These are phyloP conservation scores for Tenebrosternarchus preto DNA, from an alignment of 2,113 vertebrate genomes.

Conservation along the genomic window DNA sequence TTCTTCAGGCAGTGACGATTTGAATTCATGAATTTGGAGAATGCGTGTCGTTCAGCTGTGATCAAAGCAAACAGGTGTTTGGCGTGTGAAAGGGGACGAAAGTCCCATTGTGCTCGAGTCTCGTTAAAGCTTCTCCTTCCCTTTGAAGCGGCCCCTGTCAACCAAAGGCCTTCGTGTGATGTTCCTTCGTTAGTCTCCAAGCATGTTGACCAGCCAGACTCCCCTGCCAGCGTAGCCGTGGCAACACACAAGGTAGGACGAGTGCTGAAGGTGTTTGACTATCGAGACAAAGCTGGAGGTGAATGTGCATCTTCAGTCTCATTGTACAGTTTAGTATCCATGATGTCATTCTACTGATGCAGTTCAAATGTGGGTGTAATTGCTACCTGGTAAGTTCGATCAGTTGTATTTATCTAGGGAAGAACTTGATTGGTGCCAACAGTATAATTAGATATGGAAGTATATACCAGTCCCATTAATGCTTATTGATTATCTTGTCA, in stretches of 20 bases:
- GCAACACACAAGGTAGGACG: slow-evolving; percentile 56
- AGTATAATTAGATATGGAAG: no score
- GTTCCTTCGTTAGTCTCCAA: slow-evolving; percentile 62
- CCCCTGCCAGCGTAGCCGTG: slow-evolving; percentile 63
- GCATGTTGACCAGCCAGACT: slow-evolving; percentile 57
- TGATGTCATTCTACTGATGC: background rate
- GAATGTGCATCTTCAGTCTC: background rate
- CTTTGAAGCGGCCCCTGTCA: slow-evolving; percentile 65
- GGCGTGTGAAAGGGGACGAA: slow-evolving; percentile 29
- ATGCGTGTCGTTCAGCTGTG: background rate
- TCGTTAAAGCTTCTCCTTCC: slow-evolving; percentile 23
- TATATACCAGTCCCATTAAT: no score
- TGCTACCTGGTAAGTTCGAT: no score
- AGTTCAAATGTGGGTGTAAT: background rate
- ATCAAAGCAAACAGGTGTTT: slow-evolving; percentile 40
- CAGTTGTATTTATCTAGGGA: no score
- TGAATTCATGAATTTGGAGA: slow-evolving; percentile 20
- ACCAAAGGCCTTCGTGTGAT: slow-evolving; percentile 72
- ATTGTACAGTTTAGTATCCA: background rate
- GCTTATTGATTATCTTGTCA: no score
- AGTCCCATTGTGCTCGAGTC: background rate
- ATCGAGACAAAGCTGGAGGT: background rate
- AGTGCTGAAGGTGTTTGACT: background rate
- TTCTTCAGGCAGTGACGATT: background rate
- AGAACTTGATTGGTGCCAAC: no score